These are phyloP conservation scores for Emys orbicularis DNA, from an alignment of 2,797 vertebrate species.

Conservation along the genomic window DNA sequence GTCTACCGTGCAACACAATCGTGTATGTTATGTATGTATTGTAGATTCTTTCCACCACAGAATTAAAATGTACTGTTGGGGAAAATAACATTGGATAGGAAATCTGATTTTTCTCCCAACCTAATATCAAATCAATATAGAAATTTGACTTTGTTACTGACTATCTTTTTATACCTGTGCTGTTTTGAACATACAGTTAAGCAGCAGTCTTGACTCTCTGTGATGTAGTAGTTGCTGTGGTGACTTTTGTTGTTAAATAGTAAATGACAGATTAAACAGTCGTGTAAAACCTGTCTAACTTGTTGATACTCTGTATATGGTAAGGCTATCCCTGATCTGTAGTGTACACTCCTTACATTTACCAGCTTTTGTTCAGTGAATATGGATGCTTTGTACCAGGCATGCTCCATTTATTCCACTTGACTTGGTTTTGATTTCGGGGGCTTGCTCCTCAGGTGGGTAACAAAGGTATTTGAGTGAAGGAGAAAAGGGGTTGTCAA, in stretches of 20 bases:
- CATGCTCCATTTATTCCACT: slow-evolving; percentile 10
- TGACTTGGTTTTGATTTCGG: slow-evolving; percentile 33
- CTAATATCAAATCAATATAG: neutral
- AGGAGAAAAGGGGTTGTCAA: slow-evolving; percentile 61
- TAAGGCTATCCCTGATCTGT: slow-evolving; percentile 15
- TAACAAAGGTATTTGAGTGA: slow-evolving; percentile 23
- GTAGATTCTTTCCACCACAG: neutral
- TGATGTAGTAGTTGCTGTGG: slow-evolving; percentile 34
- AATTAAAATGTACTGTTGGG: neutral
- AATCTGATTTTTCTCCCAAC: neutral
- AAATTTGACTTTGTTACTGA: neutral
- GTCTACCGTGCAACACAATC: neutral
- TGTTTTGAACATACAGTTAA: neutral
- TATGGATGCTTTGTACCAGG: neutral
- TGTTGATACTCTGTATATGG: slow-evolving; percentile 11
- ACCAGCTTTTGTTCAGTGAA: neutral
- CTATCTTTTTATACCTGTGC: neutral
- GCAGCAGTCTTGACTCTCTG: neutral
- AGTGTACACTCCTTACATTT: neutral
- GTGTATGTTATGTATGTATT: neutral
- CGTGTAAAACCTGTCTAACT: slow-evolving; percentile 50
- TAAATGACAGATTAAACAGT: neutral
- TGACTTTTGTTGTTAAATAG: slow-evolving; percentile 41
- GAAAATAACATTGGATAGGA: neutral
- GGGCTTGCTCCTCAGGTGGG: slow-evolving; percentile 16